Percentiles rank a stretch among this genome's conserved stretches.
These are phyloP conservation scores for Chaenogobius annularis DNA, from an alignment of 2,113 vertebrate species.

Conservation along the genomic window DNA sequence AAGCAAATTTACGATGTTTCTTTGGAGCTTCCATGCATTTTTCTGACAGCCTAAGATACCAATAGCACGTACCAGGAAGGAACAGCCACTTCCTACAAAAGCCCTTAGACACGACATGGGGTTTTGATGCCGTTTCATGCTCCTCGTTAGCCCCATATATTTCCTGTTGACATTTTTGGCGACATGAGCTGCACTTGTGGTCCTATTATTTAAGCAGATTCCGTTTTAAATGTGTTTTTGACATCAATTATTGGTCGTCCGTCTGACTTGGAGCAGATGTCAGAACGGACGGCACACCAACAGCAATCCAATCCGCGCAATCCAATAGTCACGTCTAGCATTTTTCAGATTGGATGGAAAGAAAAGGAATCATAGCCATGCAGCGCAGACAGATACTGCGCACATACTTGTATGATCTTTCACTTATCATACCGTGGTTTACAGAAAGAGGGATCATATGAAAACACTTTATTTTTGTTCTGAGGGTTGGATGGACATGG, in stretches of 20 bases:
- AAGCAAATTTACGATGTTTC: constrained; percentile 1
- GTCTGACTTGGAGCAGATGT: constrained; percentile 60
- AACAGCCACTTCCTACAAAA: constrained; percentile 39
- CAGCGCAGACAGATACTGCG: constrained; percentile 20
- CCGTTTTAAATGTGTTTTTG: background rate
- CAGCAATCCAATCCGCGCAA: constrained; percentile 31
- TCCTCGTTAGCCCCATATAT: background rate
- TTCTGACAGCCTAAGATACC: constrained; percentile 28
- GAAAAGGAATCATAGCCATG: constrained; percentile 34
- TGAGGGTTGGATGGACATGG: constrained; percentile 17
- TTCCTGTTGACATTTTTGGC: background rate
- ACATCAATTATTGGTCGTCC: constrained; percentile 59
- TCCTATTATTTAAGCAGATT: background rate
- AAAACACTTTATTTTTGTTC: constrained; percentile 45
- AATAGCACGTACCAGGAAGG: constrained; percentile 29
- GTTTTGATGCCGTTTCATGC: background rate
- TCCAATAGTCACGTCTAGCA: constrained; percentile 28
- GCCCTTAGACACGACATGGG: constrained; percentile 10
- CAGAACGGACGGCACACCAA: constrained; percentile 26
- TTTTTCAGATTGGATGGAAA: constrained; percentile 50
- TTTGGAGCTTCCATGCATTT: constrained; percentile 2
- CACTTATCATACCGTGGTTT: constrained; percentile 34
- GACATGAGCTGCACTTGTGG: background rate
- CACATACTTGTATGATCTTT: constrained; percentile 10
- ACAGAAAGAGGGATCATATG: constrained; percentile 39